Conservation (phyloP, 2,797 vertebrate species). For the Scolopax rusticola region DNA sequence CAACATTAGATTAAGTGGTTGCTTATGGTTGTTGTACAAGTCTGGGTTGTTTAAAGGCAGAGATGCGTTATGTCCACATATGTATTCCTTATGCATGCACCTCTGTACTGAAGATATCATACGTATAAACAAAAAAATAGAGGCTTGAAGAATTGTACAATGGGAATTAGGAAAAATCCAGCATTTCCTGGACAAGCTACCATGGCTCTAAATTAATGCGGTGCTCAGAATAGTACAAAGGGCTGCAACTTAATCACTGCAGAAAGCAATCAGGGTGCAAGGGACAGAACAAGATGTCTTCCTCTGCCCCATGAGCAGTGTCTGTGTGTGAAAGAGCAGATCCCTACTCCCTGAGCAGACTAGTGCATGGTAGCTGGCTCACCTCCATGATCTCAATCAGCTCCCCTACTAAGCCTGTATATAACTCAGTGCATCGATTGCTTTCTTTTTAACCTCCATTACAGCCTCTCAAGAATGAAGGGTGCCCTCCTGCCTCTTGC, state of each 20-base stretch:
- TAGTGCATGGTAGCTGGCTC: accelerated
- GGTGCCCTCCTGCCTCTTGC: not conserved
- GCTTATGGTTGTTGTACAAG: not conserved
- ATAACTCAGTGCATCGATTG: not conserved
- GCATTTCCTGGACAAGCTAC: not conserved
- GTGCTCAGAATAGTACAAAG: not conserved
- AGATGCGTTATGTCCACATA: not conserved
- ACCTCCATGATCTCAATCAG: not conserved
- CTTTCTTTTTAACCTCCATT: not conserved
- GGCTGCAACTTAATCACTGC: not conserved
- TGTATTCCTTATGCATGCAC: not conserved
- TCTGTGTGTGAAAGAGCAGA: not conserved
- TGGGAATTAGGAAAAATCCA: not conserved
- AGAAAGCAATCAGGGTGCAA: not conserved
- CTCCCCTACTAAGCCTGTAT: not conserved
- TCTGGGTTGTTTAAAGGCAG: not conserved
- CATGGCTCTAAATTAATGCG: not conserved
- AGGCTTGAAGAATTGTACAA: not conserved
- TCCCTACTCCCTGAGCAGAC: not conserved
- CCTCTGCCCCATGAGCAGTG: not conserved
- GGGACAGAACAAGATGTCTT: not conserved
- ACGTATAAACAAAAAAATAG: not conserved
- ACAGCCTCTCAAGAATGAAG: accelerated
- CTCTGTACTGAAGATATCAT: not conserved
- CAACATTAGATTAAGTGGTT: not conserved